A percentile compares a stretch with the other conserved stretches of the same genome.
phyloP scores from a whole-genome alignment of 2,113 vertebrate genomes.

The Planiliza haematocheilus region DNA sequence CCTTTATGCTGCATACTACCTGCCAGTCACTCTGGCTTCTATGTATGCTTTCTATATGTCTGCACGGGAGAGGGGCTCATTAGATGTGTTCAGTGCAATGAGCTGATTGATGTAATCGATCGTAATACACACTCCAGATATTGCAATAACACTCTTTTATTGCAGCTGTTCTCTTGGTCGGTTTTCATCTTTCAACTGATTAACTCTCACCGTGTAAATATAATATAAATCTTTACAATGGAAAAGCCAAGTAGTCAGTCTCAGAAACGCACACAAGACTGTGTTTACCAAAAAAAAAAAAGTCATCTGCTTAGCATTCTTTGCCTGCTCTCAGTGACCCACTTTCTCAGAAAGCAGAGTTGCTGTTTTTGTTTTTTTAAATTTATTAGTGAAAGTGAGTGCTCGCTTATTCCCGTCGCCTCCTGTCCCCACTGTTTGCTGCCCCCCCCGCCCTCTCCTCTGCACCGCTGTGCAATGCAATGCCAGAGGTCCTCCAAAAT shows the following conservation, averaged over 20 bases:
- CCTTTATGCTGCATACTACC: conserved; percentile 32
- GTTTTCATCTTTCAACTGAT: conserved; percentile 10
- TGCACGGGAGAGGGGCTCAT: conserved; percentile 2
- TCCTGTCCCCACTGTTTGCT: conserved; percentile 26
- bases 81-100: conserved; percentile 1
- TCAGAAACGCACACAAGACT: conserved; percentile 30
- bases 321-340: conserved; percentile 55
- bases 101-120: conserved; percentile 37
- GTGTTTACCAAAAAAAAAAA: conserved; percentile 18
- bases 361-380: conserved; percentile 15
- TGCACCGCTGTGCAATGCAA: background rate
- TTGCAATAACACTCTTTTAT: background rate
- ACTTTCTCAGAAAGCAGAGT: conserved; percentile 66
- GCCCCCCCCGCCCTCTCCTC: background rate
- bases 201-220: conserved; percentile 26
- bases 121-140: background rate
- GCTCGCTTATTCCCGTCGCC: conserved; percentile 34
- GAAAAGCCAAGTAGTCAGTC: background rate
- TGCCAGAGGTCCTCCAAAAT: conserved; percentile 29
- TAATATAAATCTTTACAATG: background rate
- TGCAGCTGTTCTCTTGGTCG: background rate
- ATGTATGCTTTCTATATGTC: conserved; percentile 12
- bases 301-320: conserved; percentile 54
- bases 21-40: conserved; percentile 42
- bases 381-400: conserved; percentile 61